Evolutionary conservation across 2,888 invertebrate species (phyloP).

Genomic region (Netelia virgata): DNA sequence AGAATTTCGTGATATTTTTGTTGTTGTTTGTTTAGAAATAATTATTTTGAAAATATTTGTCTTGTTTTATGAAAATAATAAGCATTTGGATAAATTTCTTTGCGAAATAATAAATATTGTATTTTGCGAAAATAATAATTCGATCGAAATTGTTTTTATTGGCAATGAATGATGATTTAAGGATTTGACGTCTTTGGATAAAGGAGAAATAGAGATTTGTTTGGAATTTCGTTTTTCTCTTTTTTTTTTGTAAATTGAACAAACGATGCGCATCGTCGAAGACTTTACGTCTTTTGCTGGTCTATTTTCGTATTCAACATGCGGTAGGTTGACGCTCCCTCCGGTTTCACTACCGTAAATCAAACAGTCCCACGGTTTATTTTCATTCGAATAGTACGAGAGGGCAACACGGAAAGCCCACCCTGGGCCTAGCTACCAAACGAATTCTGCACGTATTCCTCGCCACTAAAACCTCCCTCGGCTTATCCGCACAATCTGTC

Average conservation of each 20-base stretch:
- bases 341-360: slow-evolving; percentile 76
- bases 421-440: slow-evolving; percentile 66
- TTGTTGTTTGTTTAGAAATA: no score
- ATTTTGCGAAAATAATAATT: no score
- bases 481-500: neutral
- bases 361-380: slow-evolving; percentile 79
- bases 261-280: slow-evolving; percentile 62
- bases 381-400: slow-evolving; percentile 73
- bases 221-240: neutral
- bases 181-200: no score
- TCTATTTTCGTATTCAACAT: slow-evolving; percentile 81
- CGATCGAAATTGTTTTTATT: neutral
- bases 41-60: no score
- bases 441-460: slow-evolving; percentile 68
- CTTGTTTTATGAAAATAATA: no score
- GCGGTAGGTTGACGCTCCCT: slow-evolving; percentile 81
- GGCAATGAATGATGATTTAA: neutral
- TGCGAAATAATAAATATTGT: no score
- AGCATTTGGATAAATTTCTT: no score
- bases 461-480: slow-evolving; percentile 10
- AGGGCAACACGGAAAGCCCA: slow-evolving; percentile 37
- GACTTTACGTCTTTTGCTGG: slow-evolving; percentile 71
- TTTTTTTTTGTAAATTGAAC: slow-evolving; percentile 25
- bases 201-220: neutral
- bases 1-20: no score